Conservation (phyloP, 2,113 vertebrate species). For the Zosterops lateralis region DNA sequence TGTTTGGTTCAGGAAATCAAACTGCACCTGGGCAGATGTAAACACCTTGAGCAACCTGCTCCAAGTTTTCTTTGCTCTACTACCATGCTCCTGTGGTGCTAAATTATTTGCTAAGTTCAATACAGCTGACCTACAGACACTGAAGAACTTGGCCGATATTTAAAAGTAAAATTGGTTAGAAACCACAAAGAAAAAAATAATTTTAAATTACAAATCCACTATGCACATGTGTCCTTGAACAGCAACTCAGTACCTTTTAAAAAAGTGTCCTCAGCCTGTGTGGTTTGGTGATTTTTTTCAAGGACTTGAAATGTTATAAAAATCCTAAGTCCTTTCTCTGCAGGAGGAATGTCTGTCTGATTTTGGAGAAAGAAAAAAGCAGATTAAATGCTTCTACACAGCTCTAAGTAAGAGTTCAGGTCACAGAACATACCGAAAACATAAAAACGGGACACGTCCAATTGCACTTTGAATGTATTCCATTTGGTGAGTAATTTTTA, state of each 20-base stretch:
- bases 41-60: neutral
- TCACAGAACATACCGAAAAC: neutral
- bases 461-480: neutral
- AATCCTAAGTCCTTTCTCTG: neutral
- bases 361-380: neutral
- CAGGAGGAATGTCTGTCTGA: neutral
- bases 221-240: neutral
- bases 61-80: neutral
- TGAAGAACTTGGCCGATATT: neutral
- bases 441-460: neutral
- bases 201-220: neutral
- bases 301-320: neutral
- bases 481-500: neutral
- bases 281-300: neutral
- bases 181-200: neutral
- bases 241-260: neutral
- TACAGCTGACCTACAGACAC: neutral
- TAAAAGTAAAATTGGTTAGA: neutral
- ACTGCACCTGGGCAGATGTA: neutral
- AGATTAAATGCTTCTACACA: neutral
- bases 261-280: neutral
- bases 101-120: neutral
- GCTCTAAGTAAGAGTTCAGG: neutral
- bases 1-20: neutral
- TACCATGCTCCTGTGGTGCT: fast-evolving